Base-by-base conservation (phyloP, 1,140 invertebrate species). In the Aleiodes sp. region DNA sequence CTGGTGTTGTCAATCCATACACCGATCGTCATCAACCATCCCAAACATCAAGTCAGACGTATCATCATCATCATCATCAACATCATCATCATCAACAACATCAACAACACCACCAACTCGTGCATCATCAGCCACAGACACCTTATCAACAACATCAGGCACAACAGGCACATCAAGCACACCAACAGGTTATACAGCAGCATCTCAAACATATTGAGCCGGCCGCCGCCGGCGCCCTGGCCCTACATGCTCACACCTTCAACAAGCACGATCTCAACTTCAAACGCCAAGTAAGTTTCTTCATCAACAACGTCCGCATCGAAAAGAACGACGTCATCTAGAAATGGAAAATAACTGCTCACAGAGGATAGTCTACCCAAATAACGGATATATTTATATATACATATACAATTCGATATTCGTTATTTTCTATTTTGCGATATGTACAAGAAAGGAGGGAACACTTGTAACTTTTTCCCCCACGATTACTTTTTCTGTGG, bases 231-330 rank as follows among this genome's bases (percentile, higher is more conserved):
- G 84, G 82, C 41, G 80, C 78, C 8, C 71, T 83, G 28, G 82
- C 78, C 19, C 74, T 83, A 12, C 81, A 83, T 70, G 79, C 84
- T 74, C 89, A 88, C 80, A 86, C 87, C 80, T 88, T 88, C 88
- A 87, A 88, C 87, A 90, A 89, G 83, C 86, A 88, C 86, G 89
- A 90, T 75, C 66, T 81, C 79, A 88, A 88, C 88, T 90, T 91
- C 87, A 92, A 91, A 88, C 90, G 91, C 84, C 91, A 93, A 93
- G 91, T 93, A 93, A 93, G 91, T 92, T 91, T 91, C 89, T 88
- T 90, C 87, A 90, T 91, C 86, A 89, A 91, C 90, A 90, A 91
- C 88, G 90, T 91, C 83, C 90, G 88, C 85, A 88, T 91, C 87
- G 88, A 89, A 87, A 91, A 91, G 87, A 90, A 91, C 86, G 90